These are phyloP conservation scores for Cossypha niveicapilla DNA, from an alignment of 2,797 vertebrate genomes.

Conservation along the genomic window DNA sequence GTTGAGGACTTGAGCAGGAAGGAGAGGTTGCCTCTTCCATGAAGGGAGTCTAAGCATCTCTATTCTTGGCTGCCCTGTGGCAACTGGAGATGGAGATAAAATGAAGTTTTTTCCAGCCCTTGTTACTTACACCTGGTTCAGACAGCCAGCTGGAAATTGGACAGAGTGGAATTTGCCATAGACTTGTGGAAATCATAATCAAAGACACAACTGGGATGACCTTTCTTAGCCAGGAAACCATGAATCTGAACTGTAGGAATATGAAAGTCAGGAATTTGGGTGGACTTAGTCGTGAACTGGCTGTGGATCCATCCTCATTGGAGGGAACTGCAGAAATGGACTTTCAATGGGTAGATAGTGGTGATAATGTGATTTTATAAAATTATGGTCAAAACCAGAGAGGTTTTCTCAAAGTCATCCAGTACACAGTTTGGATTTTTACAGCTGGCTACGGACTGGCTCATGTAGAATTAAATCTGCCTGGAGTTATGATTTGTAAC, in stretches of 20 bases:
- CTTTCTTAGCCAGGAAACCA: background rate
- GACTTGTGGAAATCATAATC: background rate
- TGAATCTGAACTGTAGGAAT: background rate
- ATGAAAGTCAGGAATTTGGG: accelerated
- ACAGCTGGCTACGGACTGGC: background rate
- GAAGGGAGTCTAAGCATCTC: background rate
- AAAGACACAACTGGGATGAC: background rate
- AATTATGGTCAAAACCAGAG: background rate
- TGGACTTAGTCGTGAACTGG: background rate
- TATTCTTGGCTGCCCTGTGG: background rate
- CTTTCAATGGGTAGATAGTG: background rate
- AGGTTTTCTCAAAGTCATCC: background rate
- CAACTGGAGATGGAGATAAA: background rate
- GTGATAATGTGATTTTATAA: background rate
- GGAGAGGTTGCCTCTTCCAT: background rate
- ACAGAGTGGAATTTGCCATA: background rate
- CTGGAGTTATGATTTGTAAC: background rate
- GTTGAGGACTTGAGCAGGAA: background rate
- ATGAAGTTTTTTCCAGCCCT: background rate
- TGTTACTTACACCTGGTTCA: background rate
- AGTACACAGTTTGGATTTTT: background rate
- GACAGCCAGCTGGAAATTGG: background rate
- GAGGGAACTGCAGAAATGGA: background rate
- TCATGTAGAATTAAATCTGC: background rate
- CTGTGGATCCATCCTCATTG: background rate